phyloP scores from a whole-genome alignment of 1,140 invertebrate genomes.

The Drosophila carrolli region DNA sequence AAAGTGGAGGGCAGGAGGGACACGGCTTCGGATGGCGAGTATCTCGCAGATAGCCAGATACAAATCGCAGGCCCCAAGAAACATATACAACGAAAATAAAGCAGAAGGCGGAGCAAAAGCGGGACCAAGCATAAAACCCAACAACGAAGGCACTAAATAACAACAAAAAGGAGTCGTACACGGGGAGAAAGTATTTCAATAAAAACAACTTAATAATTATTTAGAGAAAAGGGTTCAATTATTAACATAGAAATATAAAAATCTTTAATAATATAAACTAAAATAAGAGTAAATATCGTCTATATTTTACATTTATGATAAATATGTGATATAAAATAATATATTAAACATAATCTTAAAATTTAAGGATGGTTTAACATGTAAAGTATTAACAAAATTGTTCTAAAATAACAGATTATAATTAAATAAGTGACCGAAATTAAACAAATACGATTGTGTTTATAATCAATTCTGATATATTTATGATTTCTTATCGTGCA shows the following conservation, averaged over 20 bases:
- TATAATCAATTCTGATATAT: neutral
- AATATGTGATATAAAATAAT: no score
- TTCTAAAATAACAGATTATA: no score
- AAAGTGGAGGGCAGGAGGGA: neutral
- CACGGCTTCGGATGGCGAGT: conserved; percentile 21
- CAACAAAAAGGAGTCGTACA: conserved; percentile 18
- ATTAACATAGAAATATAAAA: no score
- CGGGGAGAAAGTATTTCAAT: neutral
- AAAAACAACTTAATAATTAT: neutral
- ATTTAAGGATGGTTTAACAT: no score
- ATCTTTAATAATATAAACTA: no score
- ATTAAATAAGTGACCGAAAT: no score
- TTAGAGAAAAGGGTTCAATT: no score
- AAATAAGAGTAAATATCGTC: no score
- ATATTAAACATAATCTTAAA: no score
- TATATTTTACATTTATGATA: no score
- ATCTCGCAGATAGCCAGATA: conserved; percentile 45
- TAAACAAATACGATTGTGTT: no score
- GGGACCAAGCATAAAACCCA: conserved; percentile 30
- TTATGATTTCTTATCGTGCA: conserved; percentile 1
- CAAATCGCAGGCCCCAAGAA: conserved; percentile 32
- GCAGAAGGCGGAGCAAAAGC: conserved; percentile 11
- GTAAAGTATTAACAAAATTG: no score
- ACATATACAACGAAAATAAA: conserved; percentile 13
- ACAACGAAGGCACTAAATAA: conserved; percentile 29